These are phyloP conservation scores for Pseudococcus jackbeardsleyi DNA, from an alignment of 2,888 invertebrate genomes.

Conservation along the genomic window DNA sequence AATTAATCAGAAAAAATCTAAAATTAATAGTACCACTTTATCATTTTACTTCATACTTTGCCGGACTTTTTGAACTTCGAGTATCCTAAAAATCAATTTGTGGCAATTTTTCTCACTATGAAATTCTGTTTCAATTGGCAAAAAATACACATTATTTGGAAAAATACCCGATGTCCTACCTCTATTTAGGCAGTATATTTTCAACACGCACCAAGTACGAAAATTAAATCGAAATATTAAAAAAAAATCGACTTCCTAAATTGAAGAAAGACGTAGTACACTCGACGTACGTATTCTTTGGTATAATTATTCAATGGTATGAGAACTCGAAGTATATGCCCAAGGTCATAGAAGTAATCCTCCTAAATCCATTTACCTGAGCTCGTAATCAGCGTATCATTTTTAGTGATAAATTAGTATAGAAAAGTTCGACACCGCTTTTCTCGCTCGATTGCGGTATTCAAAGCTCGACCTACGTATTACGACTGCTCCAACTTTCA, in stretches of 20 bases:
- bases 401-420: not conserved
- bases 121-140: no score
- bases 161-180: no score
- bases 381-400: conserved; percentile 11
- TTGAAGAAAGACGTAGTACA: conserved; percentile 9
- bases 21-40: no score
- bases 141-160: no score
- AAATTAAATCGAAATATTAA: not conserved
- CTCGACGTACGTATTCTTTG: not conserved
- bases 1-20: no score
- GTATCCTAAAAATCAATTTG: not conserved
- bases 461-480: not conserved
- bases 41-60: no score
- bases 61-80: no score
- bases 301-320: conserved; percentile 48
- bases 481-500: not conserved
- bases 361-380: conserved; percentile 30
- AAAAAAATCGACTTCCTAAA: not conserved
- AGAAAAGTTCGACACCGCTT: conserved; percentile 12
- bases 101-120: not conserved
- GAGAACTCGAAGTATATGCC: not conserved
- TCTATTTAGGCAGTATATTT: no score
- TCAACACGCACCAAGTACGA: no score
- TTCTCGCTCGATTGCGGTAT: not conserved
- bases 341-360: conserved; percentile 40